Evolutionary conservation across 2,113 vertebrate genomes (phyloP), one percentile per base, ranked within the genome.

Genomic region (Lathamus discolor): DNA sequence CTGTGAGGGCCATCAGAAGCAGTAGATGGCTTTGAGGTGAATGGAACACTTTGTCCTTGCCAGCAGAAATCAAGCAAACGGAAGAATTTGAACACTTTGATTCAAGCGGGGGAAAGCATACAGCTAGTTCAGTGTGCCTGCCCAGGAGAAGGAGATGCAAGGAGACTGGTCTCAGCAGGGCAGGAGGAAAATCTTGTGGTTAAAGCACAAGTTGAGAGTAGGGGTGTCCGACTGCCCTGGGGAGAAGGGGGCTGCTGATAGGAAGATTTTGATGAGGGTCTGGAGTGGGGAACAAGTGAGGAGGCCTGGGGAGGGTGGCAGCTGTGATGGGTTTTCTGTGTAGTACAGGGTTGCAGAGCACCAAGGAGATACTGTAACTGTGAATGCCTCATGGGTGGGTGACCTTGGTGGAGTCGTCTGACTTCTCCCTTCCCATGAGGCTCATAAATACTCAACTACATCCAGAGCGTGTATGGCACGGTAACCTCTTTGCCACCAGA

Each of bases 1-100:
- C 49, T 66, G 7, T 18, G 67, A 52, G 49, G 28, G 54, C 6
- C 1, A 6, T 6, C 0, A 1, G 55, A 28, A 44, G 44, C 0
- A 0, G 28, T 41, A n/a, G 31, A 17, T 51, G 61, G 13, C 48
- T 81, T 39, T 33, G 61, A 48, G 44, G 19, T 54, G 63, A 51
- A 25, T 17, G 37, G 20, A 43, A 11, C 13, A 22, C 13, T 77
- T 68, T 54, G 59, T 67, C 59, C 79, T 68, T 48, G 46, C 67
- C 61, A 59, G 43, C 46, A 74, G 59, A 54, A 86, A 83, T 19
- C 11, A 19, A 31, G 33, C 7, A 35, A 37, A 46, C 28, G 28
- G 57, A 48, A 73, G 35, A 23, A 31, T 1, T 2, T 13, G 25
- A 59, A 25, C 10, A 11, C 25, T 52, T 43, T 29, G 8, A 27